A percentile compares a stretch with the other conserved stretches of the same genome.
Conservation (phyloP, 2,113 vertebrate genomes). For the Diadophis punctatus region DNA sequence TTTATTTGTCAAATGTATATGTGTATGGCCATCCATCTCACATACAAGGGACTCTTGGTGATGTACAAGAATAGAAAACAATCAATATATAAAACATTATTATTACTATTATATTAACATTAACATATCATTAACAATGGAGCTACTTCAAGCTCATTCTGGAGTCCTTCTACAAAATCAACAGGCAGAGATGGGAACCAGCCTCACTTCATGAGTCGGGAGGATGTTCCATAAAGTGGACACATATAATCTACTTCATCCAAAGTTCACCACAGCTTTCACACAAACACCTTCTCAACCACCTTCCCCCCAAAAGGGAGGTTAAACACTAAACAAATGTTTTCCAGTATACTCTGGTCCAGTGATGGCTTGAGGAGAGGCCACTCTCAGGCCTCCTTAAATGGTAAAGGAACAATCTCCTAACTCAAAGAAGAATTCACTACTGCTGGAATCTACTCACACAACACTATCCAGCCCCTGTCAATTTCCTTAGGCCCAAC, state of each 20-base stretch:
- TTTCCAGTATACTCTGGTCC: not conserved
- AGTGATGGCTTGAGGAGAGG: not conserved
- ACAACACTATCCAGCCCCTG: not conserved
- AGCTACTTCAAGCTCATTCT: not conserved
- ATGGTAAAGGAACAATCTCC: not conserved
- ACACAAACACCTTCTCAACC: not conserved
- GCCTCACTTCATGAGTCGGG: not conserved
- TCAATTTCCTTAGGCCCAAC: not conserved
- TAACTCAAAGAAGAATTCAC: not conserved
- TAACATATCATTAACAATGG: not conserved
- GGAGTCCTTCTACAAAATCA: not conserved
- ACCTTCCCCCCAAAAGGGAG: not conserved
- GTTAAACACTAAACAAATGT: not conserved
- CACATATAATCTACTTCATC: not conserved
- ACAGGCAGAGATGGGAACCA: not conserved
- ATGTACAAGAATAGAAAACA: not conserved
- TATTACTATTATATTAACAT: not conserved
- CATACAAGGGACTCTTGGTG: not conserved
- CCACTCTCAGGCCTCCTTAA: not conserved
- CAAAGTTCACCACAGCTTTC: not conserved
- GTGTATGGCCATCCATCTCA: not conserved
- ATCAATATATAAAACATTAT: not conserved
- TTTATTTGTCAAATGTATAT: not conserved
- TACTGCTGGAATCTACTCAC: not conserved
- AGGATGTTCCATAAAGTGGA: not conserved